phyloP scores from a whole-genome alignment of 2,888 invertebrate species.

The Dryococelus australis region DNA sequence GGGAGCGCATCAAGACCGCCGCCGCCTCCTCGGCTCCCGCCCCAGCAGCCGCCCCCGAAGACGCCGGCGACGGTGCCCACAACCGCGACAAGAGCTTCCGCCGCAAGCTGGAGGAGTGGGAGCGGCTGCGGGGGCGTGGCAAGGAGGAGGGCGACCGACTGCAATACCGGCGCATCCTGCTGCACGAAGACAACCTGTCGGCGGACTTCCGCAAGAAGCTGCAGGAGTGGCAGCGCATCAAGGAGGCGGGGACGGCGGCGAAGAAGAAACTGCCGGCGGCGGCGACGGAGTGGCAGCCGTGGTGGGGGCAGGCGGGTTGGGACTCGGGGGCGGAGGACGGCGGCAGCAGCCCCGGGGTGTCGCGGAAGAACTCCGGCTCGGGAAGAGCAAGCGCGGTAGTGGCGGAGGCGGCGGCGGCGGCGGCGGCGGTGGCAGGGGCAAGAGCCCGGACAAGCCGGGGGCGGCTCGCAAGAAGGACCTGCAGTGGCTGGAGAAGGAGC shows the following conservation, averaged over 20 bases:
- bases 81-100: constrained; percentile 56
- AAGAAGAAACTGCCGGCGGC: constrained; percentile 58
- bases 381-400: constrained; percentile 42
- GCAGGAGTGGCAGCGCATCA: constrained; percentile 84
- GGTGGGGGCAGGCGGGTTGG: constrained; percentile 42
- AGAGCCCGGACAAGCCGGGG: constrained; percentile 30
- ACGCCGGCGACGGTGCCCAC: constrained; percentile 62
- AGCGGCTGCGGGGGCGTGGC: constrained; percentile 55
- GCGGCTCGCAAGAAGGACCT: constrained; percentile 57
- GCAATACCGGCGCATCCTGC: constrained; percentile 28
- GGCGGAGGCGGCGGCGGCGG: constrained; percentile 31
- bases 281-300: constrained; percentile 64
- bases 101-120: constrained; percentile 63
- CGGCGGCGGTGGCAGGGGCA: neutral
- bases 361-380: constrained; percentile 35
- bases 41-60: constrained; percentile 59
- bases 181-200: constrained; percentile 73
- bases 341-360: constrained; percentile 56
- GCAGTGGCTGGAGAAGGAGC: constrained; percentile 66
- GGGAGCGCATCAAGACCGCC: constrained; percentile 60
- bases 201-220: constrained; percentile 84
- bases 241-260: constrained; percentile 58
- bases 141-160: constrained; percentile 28
- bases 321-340: constrained; percentile 30
- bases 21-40: constrained; percentile 36